phyloP scores from a whole-genome alignment of 1,140 invertebrate genomes.

The Akabosia matsudoensis region DNA sequence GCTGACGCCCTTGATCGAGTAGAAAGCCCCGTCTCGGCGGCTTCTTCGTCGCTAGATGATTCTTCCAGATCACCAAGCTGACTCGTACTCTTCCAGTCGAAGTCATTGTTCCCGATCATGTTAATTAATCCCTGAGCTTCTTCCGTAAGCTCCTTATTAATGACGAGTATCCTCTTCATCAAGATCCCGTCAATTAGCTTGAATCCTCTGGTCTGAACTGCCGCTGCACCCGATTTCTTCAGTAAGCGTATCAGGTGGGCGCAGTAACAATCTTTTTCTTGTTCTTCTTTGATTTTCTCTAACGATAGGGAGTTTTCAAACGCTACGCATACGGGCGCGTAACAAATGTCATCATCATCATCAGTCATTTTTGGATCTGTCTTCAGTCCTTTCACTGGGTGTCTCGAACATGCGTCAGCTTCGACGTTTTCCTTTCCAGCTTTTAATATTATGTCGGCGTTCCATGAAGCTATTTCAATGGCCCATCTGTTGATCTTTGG shows the following conservation, averaged over 20 bases:
- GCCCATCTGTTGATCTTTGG: constrained; percentile 55
- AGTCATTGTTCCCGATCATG: neutral
- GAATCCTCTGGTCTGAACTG: neutral
- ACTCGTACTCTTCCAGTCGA: neutral
- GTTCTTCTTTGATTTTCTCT: neutral
- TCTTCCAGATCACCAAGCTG: neutral
- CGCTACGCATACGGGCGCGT: neutral
- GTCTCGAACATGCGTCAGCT: neutral
- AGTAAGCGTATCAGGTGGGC: neutral
- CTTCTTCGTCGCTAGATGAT: neutral
- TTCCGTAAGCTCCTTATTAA: neutral
- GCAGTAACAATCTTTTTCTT: neutral
- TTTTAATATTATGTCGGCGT: constrained; percentile 53
- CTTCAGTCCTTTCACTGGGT: constrained; percentile 13
- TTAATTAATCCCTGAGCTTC: neutral
- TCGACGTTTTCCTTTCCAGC: constrained; percentile 26
- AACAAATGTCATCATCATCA: neutral
- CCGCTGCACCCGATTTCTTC: neutral
- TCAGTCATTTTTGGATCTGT: neutral
- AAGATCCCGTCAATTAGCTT: neutral
- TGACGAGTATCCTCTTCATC: neutral
- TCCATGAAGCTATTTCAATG: constrained; percentile 54
- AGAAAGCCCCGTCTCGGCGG: neutral
- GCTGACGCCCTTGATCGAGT: neutral
- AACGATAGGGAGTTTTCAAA: neutral